phyloP scores from a whole-genome alignment of 2,113 vertebrate species.

The Felis chaus region DNA sequence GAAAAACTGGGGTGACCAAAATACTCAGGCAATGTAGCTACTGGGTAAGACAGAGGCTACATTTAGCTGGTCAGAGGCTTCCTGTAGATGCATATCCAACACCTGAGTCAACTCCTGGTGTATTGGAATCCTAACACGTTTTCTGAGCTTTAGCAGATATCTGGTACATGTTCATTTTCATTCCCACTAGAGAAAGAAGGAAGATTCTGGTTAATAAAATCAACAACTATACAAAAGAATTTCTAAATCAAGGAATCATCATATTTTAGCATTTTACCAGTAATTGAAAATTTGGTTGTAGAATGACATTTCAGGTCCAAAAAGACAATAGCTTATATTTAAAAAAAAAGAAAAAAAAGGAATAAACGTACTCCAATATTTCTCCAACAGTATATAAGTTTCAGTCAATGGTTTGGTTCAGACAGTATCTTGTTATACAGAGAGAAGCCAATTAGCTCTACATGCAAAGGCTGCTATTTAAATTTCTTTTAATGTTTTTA shows the following conservation, averaged over 20 bases:
- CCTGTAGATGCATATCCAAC: not conserved
- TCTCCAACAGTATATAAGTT: not conserved
- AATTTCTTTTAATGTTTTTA: too few species aligned
- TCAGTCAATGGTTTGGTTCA: not conserved
- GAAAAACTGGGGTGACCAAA: not conserved
- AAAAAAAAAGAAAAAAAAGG: not conserved
- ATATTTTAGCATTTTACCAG: not conserved
- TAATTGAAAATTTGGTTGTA: not conserved
- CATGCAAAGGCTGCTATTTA: not conserved
- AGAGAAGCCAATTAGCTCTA: not conserved
- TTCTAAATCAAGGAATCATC: not conserved
- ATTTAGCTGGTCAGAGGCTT: not conserved
- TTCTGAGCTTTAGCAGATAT: not conserved
- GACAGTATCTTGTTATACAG: not conserved
- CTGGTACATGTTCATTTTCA: not conserved
- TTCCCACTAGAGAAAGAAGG: not conserved
- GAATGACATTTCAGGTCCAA: not conserved
- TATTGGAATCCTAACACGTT: not conserved
- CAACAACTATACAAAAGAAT: not conserved
- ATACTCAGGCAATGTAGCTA: not conserved
- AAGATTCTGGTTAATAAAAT: not conserved
- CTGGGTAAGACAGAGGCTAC: not conserved
- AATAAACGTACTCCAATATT: not conserved
- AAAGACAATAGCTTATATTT: not conserved
- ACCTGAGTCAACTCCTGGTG: fast-evolving